Evolutionary conservation across 2,113 vertebrate genomes (phyloP), one percentile per base, ranked within the genome.

Genomic region (Dasyprocta punctata): DNA sequence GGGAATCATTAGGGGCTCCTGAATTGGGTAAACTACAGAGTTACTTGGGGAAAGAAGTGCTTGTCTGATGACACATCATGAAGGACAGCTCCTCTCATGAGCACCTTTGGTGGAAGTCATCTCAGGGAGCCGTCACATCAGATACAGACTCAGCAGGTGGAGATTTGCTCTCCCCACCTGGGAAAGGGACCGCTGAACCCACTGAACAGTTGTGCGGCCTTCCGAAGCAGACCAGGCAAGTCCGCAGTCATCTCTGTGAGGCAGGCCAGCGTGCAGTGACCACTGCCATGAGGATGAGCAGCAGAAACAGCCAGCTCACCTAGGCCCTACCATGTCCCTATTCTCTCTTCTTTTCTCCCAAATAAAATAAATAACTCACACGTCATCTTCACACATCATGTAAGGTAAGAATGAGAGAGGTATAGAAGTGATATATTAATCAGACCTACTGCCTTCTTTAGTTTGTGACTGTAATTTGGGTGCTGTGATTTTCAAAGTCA

Each of bases 401-500:
- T 58, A 54, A 96, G 52, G 54, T 78, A 91, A 91, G 82, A 82
- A 94, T 2, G 56, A 92, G 49, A 75, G 0, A 10, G 54, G 38
- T 3, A 69, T 2, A 83, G 95, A 95, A 47, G 36, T 77, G 84
- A 94, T 67, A 69, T 80, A 97, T 94, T 86, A 96, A 96, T 92
- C 90, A 61, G 91, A 54, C 85, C 8, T 30, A 52, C 81, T 95
- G 81, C 80, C 73, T 93, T 80, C 85, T 95, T 93, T 90, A 71
- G 44, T 93, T 92, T 96, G 75, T 94, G 96, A 78, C 77, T 7
- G 0, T 75, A 92, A 97, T 94, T 96, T 97, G 90, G 86, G 83
- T 80, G 28, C 96, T 93, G 94, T 49, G 85, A 97, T 96, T 98
- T 98, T 95, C 96, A 84, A 95, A 94, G 78, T 96, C 92, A 94